Conservation (phyloP, 1,140 invertebrate species). For the Drosophila mojavensis region DNA sequence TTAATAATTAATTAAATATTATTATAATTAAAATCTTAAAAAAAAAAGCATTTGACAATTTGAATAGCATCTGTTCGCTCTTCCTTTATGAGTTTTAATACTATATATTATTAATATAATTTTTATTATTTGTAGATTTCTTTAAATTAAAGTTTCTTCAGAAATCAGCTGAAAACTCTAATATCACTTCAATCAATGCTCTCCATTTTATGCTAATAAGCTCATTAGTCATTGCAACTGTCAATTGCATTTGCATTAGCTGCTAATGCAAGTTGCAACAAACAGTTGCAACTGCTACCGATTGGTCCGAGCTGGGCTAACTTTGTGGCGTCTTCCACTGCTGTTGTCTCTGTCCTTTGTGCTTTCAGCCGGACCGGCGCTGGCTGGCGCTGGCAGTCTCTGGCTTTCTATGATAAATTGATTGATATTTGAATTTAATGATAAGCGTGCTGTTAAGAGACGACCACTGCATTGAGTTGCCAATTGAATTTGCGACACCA, state of each 20-base stretch:
- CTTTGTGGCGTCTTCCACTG: conserved; percentile 8
- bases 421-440: conserved; percentile 83
- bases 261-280: conserved; percentile 16
- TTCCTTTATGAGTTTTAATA: too few species aligned
- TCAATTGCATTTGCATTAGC: conserved; percentile 44
- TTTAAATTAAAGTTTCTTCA: too few species aligned
- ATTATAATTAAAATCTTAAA: too few species aligned
- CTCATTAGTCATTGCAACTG: conserved; percentile 39
- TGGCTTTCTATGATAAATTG: conserved; percentile 75
- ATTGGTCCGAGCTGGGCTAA: conserved; percentile 1
- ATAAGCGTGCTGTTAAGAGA: conserved; percentile 53
- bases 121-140: too few species aligned
- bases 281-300: conserved; percentile 21
- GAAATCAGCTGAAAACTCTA: too few species aligned
- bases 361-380: not conserved
- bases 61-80: too few species aligned
- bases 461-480: conserved; percentile 44
- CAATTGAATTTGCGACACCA: conserved; percentile 70
- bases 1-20: too few species aligned
- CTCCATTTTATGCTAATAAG: not conserved
- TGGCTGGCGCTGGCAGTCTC: not conserved
- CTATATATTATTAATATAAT: too few species aligned
- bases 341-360: conserved; percentile 36
- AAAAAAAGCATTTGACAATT: too few species aligned
- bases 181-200: too few species aligned